Evolutionary conservation across 2,888 invertebrate species (phyloP), one percentile per base, ranked within the genome.

Genomic region (Lithophane socia): DNA sequence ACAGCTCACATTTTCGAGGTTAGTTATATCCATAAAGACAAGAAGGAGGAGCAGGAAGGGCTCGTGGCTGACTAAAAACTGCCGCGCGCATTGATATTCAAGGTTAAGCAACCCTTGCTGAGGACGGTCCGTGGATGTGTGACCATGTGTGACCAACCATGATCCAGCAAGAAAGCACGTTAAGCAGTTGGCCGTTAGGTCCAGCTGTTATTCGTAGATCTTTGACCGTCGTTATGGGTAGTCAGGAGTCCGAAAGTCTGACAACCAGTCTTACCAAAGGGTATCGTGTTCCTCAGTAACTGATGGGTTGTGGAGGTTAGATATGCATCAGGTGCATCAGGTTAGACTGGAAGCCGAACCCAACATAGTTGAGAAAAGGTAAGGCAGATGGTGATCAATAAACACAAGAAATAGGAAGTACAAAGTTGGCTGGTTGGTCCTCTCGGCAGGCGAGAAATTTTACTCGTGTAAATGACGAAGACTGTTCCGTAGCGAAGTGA

Each of bases 371-470:
- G n/a, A 10, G n/a, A 56, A 10, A 54, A 54, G 21, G 9, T 3
- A 21, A 21, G 9, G 10, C 54, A 54, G 10, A 54, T 54, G n/a
- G 3, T 54, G 54, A 54, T 54, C 24, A 24, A 16, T 42, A 42
- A n/a, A 42, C 13, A 42, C 69, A 95, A 96, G 75, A 91, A 92
- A 75, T 73, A 82, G 16, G 89, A 87, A 86, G 70, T 84, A 37
- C 93, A 92, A 78, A 91, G 83, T 78, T 91, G 83, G 89, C 67
- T 75, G 71, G 12, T 64, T 10, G 0, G 0, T 73, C 47, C 2
- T 42, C 9, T 21, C 12, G 3, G 1, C 7, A 8, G 0, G 49
- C 70, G 9, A 77, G 37, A 47, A 44, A 52, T 5, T 13, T 10
- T 37, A 1, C 24, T 29, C 5, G 16, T 29, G 18, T 37, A 65